Evolutionary conservation across 2,113 vertebrate genomes (phyloP).

Genomic region (Ammodramus savannarum): DNA sequence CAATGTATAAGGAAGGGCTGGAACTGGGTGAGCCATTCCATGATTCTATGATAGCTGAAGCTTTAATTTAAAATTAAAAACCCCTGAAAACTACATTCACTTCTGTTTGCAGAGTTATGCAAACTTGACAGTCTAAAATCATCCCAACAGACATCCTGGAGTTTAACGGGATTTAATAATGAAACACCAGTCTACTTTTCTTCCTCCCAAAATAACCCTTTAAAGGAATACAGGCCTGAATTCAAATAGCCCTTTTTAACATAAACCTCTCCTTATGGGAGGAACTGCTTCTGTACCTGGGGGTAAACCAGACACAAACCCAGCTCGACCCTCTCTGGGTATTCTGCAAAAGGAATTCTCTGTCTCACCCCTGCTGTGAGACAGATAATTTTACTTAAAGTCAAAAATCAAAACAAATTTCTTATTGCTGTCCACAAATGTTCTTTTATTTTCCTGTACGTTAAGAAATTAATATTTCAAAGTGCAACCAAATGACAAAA

Average conservation of each 20-base stretch:
- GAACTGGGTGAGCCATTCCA: not conserved
- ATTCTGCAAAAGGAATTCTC: not conserved
- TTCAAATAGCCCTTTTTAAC: not conserved
- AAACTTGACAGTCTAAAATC: not conserved
- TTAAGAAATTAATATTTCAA: conserved; percentile 28
- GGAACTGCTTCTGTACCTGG: too few species aligned
- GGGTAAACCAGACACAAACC: too few species aligned
- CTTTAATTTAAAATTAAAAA: not conserved
- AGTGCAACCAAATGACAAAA: not conserved
- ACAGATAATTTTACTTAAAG: not conserved
- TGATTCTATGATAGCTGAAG: not conserved
- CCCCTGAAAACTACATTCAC: not conserved
- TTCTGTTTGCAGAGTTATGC: not conserved
- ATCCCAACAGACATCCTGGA: not conserved
- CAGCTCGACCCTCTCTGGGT: too few species aligned
- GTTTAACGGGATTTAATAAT: not conserved
- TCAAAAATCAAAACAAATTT: not conserved
- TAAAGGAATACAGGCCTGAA: not conserved
- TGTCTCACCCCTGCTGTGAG: not conserved
- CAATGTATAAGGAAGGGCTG: not conserved
- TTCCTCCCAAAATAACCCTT: not conserved
- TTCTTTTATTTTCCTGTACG: not conserved
- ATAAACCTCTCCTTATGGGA: too few species aligned
- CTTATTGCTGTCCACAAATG: not conserved
- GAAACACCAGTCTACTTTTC: not conserved